Evolutionary conservation across 2,113 vertebrate species (phyloP).

Genomic region (Falcunculus frontatus): DNA sequence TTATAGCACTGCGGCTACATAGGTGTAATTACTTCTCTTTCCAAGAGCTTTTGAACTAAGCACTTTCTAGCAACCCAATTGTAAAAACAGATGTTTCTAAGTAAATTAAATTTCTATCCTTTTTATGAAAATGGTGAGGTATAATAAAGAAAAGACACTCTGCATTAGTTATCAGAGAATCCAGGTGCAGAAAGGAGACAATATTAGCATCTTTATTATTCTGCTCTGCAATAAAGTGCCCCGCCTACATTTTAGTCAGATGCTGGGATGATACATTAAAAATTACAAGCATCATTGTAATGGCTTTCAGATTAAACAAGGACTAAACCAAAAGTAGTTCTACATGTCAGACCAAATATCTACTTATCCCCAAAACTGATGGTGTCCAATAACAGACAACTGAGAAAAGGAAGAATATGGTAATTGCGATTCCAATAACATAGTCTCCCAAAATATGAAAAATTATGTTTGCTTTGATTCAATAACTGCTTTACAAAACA

Average conservation of each 20-base stretch:
- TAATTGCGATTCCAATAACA: background rate
- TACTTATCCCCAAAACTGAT: background rate
- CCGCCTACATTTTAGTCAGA: too few relatives aligned
- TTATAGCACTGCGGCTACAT: background rate
- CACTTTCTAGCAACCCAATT: background rate
- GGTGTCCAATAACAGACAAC: background rate
- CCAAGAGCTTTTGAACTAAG: background rate
- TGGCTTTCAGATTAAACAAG: background rate
- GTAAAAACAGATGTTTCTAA: background rate
- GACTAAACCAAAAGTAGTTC: background rate
- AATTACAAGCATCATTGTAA: rapidly evolving
- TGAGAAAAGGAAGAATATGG: background rate
- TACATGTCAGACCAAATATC: background rate
- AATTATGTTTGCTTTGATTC: background rate
- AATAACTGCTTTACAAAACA: background rate
- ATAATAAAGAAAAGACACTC: background rate
- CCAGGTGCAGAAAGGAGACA: background rate
- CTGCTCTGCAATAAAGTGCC: background rate
- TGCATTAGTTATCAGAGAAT: background rate
- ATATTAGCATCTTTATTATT: background rate
- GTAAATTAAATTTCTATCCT: background rate
- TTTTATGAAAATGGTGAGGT: background rate
- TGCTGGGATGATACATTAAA: background rate
- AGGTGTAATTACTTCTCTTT: background rate
- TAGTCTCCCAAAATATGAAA: background rate